A percentile compares a stretch with the other conserved stretches of the same genome.
phyloP scores from a whole-genome alignment of 2,113 vertebrate species.

The Sander lucioperca region DNA sequence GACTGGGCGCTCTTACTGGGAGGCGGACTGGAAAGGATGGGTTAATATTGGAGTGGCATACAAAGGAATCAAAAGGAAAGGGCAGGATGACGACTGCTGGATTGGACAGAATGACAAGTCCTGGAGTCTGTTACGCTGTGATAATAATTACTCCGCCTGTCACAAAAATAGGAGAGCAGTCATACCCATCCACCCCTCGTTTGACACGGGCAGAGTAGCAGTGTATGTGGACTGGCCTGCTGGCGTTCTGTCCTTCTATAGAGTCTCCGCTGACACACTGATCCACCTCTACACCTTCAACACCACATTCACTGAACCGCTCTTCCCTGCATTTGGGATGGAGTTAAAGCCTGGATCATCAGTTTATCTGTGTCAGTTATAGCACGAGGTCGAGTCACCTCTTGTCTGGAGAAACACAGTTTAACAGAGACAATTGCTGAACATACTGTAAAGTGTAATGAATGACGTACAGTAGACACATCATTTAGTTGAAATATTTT shows the following conservation, averaged over 20 bases:
- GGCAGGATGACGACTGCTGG: not conserved
- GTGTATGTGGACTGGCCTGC: slow-evolving; percentile 30
- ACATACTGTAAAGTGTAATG: too few relatives aligned
- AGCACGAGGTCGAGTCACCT: not conserved
- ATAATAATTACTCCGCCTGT: not conserved
- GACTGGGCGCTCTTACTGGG: slow-evolving; percentile 18
- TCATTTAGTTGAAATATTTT: too few relatives aligned
- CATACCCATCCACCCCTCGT: not conserved
- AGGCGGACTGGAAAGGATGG: slow-evolving; percentile 6
- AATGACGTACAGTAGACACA: too few relatives aligned
- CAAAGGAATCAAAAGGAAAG: slow-evolving; percentile 24
- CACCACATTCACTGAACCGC: slow-evolving; percentile 2
- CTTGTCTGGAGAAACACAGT: not conserved
- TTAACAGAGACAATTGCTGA: too few relatives aligned
- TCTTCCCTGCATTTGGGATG: not conserved
- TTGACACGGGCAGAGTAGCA: not conserved
- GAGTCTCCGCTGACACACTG: not conserved
- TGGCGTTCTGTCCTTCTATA: slow-evolving; percentile 16
- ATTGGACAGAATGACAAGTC: slow-evolving; percentile 12
- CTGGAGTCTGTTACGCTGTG: slow-evolving; percentile 1
- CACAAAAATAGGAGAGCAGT: slow-evolving; percentile 4
- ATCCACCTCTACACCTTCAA: slow-evolving; percentile 20
- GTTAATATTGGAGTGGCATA: slow-evolving; percentile 10
- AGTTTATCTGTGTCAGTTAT: not conserved
- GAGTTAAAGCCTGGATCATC: not conserved